Base-by-base conservation (phyloP, 2,888 invertebrate species). In the Habrosyne pyritoides region DNA sequence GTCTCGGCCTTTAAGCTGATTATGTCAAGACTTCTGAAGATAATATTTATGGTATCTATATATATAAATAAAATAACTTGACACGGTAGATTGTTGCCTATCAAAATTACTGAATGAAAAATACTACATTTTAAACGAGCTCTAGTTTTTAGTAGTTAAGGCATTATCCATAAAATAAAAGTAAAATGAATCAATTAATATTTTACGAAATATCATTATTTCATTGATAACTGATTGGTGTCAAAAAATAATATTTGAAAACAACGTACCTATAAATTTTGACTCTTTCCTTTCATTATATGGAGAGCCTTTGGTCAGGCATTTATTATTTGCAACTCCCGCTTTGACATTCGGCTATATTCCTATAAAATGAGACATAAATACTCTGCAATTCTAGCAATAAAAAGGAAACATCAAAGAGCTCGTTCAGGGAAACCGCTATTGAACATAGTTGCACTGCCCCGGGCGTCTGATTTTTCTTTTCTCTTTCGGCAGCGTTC, bases 341-440 rank as follows among this genome's bases (percentile, higher is more conserved):
- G 66, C 73, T 81, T 81, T 81, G 83, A 83, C 81, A 78, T 83
- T 76, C 57, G 60, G 62, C 67, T 84, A 85, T 85, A 83, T 86
- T 83, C 71, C 72, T 73, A 78, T 80, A 81, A 86, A 85, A 82
- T 79, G 67, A 77, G 79, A 83, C 80, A 75, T 79, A 83, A 87
- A 88, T 86, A 83, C 77, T 75, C 68, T 60, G 74, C 78, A 70
- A 82, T 82, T 77, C 70, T 63, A 71, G 79, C 74, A 83, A 83
- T 84, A 84, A 82, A 75, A 83, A 76, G 77, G 68, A 69, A 81
- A 86, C 84, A 84, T 88, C 87, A 89, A 90, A 90, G 85, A 71
- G 74, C 72, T 72, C 54, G 59, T 83, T 83, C 83, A 67, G 63
- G 75, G 84, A 84, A 86, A 75, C 78, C 77, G 67, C 77, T 62